Evolutionary conservation across 2,113 vertebrate genomes (phyloP).

Genomic region (Pitta sordida): DNA sequence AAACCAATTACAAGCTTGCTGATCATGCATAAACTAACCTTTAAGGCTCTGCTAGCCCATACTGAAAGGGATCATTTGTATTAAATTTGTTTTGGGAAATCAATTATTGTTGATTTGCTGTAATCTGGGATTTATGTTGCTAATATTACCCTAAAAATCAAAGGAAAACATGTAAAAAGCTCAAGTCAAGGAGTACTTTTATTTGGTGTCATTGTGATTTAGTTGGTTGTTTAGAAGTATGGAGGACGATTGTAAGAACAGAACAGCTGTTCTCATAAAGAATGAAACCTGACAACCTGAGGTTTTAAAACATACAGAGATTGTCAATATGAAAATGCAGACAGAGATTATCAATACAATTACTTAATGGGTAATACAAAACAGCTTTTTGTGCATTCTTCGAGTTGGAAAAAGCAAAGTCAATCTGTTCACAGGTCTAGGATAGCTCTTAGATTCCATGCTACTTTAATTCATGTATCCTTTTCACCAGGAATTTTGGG

Average conservation of each 20-base stretch:
- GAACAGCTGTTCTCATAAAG: background rate
- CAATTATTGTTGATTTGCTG: background rate
- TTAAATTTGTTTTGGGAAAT: background rate
- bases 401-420: background rate
- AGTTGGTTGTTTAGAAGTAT: background rate
- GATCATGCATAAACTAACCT: background rate
- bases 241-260: background rate
- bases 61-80: background rate
- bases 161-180: background rate
- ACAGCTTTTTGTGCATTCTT: background rate
- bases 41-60: background rate
- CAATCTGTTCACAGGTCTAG: background rate
- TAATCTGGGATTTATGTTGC: background rate
- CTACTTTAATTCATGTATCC: background rate
- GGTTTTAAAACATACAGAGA: background rate
- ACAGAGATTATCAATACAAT: background rate
- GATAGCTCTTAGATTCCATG: background rate
- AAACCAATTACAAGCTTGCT: background rate
- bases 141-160: background rate
- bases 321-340: background rate
- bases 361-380: background rate
- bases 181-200: background rate
- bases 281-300: background rate
- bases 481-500: background rate
- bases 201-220: background rate